Evolutionary conservation across 2,888 invertebrate species (phyloP).

Genomic region (Orchestes rusci): DNA sequence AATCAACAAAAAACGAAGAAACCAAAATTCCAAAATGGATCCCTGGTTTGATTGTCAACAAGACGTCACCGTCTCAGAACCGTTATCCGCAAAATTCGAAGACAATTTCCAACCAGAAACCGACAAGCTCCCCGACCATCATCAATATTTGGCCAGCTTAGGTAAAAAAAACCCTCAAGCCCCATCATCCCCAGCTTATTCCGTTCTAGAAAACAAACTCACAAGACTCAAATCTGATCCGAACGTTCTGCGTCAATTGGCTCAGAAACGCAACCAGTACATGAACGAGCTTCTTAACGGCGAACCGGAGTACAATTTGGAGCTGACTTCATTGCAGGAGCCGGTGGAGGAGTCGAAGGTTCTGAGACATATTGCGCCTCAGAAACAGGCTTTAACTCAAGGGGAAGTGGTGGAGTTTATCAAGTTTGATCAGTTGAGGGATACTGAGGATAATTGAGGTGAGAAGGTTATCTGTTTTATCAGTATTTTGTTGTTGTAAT

Average conservation of each 20-base stretch:
- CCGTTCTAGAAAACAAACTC: conserved; percentile 45
- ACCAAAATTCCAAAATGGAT: neutral
- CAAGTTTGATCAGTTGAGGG: conserved; percentile 47
- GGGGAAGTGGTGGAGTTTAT: conserved; percentile 49
- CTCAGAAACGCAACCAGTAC: conserved; percentile 47
- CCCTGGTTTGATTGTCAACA: neutral
- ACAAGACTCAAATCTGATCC: conserved; percentile 46
- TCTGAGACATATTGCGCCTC: conserved; percentile 46
- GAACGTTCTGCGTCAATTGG: conserved; percentile 46
- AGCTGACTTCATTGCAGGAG: conserved; percentile 39
- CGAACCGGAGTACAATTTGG: conserved; percentile 19
- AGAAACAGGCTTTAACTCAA: conserved; percentile 46
- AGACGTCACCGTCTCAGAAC: neutral
- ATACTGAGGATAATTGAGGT: too few relatives aligned
- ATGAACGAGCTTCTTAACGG: conserved; percentile 44
- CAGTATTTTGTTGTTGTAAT: too few relatives aligned
- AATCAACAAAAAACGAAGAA: too few relatives aligned
- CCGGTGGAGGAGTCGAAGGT: conserved; percentile 42
- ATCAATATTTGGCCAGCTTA: conserved; percentile 35
- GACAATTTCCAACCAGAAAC: conserved; percentile 35
- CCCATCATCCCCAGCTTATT: neutral
- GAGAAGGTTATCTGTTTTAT: too few relatives aligned
- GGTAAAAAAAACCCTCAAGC: conserved; percentile 28
- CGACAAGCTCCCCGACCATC: conserved; percentile 35
- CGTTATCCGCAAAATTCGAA: conserved; percentile 39